phyloP scores from a whole-genome alignment of 2,888 invertebrate genomes.

The Drosophila differens region DNA sequence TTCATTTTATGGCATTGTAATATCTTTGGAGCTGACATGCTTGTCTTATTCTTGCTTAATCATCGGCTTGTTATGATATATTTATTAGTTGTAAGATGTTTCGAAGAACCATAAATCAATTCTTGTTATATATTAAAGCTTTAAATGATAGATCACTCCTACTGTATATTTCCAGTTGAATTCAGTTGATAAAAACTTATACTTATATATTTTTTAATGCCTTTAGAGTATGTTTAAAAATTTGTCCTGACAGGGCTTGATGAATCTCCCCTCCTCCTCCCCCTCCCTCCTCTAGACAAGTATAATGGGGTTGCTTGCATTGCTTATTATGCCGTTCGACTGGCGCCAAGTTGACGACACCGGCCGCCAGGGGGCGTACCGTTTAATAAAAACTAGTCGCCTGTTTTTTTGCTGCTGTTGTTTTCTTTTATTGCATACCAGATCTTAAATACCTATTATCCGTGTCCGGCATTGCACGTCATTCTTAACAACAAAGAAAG shows the following conservation, averaged over 20 bases:
- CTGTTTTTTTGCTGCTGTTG: conserved; percentile 30
- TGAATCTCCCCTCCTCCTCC: conserved; percentile 21
- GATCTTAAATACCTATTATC: conserved; percentile 44
- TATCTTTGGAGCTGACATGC: conserved; percentile 5
- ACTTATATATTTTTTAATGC: not conserved
- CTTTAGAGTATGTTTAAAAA: conserved; percentile 19
- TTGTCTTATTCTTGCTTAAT: conserved; percentile 7
- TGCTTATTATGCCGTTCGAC: conserved; percentile 67
- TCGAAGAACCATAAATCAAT: not conserved
- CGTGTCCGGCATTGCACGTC: conserved; percentile 30
- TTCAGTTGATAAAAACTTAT: not conserved
- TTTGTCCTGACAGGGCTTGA: conserved; percentile 31
- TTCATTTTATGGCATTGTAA: conserved; percentile 21
- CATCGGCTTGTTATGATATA: not conserved
- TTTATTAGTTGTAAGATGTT: not conserved
- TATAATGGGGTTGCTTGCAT: conserved; percentile 17
- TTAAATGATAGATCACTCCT: no score
- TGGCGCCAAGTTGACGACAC: conserved; percentile 75
- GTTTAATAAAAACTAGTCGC: conserved; percentile 73
- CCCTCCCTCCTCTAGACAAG: not conserved
- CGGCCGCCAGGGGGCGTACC: conserved; percentile 63
- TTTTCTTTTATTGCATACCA: conserved; percentile 54
- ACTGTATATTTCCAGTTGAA: not conserved
- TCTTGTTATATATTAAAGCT: not conserved
- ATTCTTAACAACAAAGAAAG: conserved; percentile 12